Evolutionary conservation across 2,888 invertebrate species (phyloP).

Genomic region (Pristionchus fissidentatus): DNA sequence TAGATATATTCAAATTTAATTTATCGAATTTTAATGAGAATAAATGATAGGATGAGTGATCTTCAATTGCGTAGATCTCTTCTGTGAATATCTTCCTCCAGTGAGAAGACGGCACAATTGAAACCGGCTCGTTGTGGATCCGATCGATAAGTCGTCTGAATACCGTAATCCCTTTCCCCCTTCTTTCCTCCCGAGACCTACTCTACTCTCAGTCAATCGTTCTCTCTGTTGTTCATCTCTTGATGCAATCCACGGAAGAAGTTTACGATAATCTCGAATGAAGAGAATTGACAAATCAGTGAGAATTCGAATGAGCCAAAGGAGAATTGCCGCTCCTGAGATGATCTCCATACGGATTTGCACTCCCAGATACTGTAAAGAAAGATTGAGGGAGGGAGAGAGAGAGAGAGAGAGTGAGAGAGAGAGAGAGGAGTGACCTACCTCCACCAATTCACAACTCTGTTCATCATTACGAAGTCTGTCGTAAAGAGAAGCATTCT

Average conservation of each 20-base stretch:
- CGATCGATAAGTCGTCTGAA: not conserved
- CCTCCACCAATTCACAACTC: conserved; percentile 7
- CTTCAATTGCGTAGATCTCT: conserved; percentile 19
- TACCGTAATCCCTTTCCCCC: not conserved
- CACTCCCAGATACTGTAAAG: conserved; percentile 24
- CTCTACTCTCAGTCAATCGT: not conserved
- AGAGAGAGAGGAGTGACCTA: not conserved
- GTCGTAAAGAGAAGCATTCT: conserved; percentile 10
- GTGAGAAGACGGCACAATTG: conserved; percentile 31
- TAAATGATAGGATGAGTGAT: not conserved
- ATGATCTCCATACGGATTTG: not conserved
- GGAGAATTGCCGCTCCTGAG: not conserved
- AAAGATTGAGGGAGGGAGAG: not conserved
- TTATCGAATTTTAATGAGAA: not conserved
- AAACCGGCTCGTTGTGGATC: not conserved
- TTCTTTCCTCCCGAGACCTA: not conserved
- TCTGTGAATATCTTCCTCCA: conserved; percentile 7
- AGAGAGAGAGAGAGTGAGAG: not conserved
- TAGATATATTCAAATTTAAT: not conserved
- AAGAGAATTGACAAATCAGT: conserved; percentile 10
- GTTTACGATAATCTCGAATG: conserved; percentile 8
- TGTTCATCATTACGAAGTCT: not conserved
- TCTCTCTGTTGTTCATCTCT: not conserved
- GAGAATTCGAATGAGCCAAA: conserved; percentile 32
- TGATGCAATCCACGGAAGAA: conserved; percentile 30